Evolutionary conservation across 2,888 invertebrate genomes (phyloP), one percentile per base, ranked within the genome.

Genomic region (Melieria picta): DNA sequence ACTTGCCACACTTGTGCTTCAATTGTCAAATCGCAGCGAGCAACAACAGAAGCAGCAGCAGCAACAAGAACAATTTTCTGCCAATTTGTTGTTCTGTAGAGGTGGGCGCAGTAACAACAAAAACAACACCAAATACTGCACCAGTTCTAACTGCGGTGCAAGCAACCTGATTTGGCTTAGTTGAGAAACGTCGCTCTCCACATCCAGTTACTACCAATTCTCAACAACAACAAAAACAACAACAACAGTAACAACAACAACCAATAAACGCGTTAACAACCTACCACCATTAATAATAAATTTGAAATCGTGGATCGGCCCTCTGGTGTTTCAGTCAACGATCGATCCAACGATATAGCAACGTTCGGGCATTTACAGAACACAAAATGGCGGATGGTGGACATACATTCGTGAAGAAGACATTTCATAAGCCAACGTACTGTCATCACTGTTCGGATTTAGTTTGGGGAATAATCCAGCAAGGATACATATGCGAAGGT

Each of bases 401-500:
- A 87, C 99, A 99, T 92, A 96, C 94, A 91, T 99, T 99, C 93
- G 93, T 93, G 89, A 99, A 98, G 94, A 99, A 98, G 91, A 98
- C 98, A 90, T 99, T 99, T 92, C 99, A 99, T 91, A 98, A 98
- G 91, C 99, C 98, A 88, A 97, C 98, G 86, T 98, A 98, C 91
- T 99, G 99, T 91, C 99, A 99, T 91, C 98, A 98, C 91, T 99
- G 99, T 92, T 97, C 98, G 88, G 99, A 99, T 90, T 94, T 98
- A 92, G 93, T 99, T 87, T 99, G 99, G 99, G 98, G 99, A 88
- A 93, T 99, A 90, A 97, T 99, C 88, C 97, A 98, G 89, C 98
- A 98, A 91, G 99, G 99, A 89, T 98, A 95, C 91, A 96, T 97
- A 88, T 99, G 99, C 92, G 99, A 99, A 95, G 98, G 99, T 99